phyloP scores from a whole-genome alignment of 1,140 invertebrate species.

The Pseudomyrmex flavicornis region DNA sequence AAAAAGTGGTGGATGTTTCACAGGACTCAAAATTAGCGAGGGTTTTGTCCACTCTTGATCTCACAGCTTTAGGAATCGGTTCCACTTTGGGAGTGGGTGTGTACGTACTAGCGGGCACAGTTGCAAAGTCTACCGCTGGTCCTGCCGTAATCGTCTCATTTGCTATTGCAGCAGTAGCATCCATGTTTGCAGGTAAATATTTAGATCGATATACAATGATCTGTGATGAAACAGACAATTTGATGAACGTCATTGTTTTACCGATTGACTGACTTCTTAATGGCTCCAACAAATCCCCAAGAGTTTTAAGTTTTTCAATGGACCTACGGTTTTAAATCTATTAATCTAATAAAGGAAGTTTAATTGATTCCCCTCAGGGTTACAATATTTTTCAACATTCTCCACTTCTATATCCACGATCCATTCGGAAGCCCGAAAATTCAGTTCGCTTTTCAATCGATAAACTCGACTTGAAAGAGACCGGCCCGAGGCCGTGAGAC shows the following conservation, averaged over 20 bases:
- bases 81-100: conserved; percentile 95
- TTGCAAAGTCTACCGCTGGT: conserved; percentile 92
- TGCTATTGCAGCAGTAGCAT: conserved; percentile 93
- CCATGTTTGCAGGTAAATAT: conserved; percentile 91
- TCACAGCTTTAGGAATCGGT: conserved; percentile 93
- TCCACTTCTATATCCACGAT: no score
- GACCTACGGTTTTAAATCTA: no score
- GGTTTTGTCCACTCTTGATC: conserved; percentile 90
- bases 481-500: no score
- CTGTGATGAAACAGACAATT: neutral
- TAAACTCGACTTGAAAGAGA: no score
- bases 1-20: conserved; percentile 65
- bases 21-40: conserved; percentile 86
- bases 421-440: no score
- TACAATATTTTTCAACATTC: no score
- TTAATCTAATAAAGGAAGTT: no score
- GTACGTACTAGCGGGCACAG: conserved; percentile 94
- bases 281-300: neutral
- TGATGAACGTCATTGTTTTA: neutral
- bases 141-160: conserved; percentile 94
- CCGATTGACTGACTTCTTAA: neutral
- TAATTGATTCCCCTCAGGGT: no score
- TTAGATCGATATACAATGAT: neutral
- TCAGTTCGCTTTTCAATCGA: no score
- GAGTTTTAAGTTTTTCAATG: no score